Evolutionary conservation across 2,797 vertebrate species (phyloP).

Genomic region (Apodemus agrarius): DNA sequence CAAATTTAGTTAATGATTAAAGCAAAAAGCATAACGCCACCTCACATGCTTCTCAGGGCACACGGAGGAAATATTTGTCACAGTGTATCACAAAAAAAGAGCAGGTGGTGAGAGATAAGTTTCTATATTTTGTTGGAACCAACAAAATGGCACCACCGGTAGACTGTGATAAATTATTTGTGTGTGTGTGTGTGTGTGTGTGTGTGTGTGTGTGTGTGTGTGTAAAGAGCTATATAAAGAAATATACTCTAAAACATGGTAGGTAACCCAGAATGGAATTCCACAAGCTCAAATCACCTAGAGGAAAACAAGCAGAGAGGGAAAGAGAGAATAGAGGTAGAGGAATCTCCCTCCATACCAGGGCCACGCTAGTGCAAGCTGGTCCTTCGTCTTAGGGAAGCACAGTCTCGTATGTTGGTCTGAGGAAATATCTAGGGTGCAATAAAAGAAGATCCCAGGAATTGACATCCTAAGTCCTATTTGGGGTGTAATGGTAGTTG

Average conservation of each 20-base stretch:
- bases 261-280: conserved; percentile 46
- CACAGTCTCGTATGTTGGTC: background rate
- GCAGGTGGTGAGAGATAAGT: background rate
- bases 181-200: background rate
- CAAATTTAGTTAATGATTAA: conserved; percentile 34
- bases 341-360: background rate
- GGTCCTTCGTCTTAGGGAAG: background rate
- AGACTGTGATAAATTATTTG: conserved; percentile 1
- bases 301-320: background rate
- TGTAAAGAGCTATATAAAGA: conserved; percentile 26
- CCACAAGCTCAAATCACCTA: background rate
- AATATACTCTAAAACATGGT: conserved; percentile 1
- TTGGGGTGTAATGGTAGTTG: background rate
- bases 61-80: background rate
- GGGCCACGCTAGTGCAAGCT: background rate
- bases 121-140: conserved; percentile 26
- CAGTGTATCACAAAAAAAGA: background rate
- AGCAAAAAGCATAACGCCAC: background rate
- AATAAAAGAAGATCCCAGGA: background rate
- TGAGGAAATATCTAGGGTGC: background rate
- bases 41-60: background rate
- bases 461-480: conserved; percentile 6
- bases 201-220: background rate
- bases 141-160: conserved; percentile 24
- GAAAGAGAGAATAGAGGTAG: background rate